These are phyloP conservation scores for Ellobium chinense DNA, from an alignment of 2,888 invertebrate species.

Conservation along the genomic window DNA sequence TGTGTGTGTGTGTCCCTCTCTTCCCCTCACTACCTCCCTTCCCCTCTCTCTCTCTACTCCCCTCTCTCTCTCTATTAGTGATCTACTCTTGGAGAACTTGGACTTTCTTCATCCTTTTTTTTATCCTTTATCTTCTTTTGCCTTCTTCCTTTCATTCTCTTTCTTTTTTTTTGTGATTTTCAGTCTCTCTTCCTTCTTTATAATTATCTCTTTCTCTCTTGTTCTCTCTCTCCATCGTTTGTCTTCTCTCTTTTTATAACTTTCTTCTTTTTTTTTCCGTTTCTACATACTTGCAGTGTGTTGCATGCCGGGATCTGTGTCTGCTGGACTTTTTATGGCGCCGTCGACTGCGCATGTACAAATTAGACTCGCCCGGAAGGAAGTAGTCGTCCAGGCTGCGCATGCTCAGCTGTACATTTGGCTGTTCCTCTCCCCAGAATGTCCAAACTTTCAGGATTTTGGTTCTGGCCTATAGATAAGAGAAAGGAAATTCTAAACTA, in stretches of 20 bases:
- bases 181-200: neutral
- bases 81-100: too few relatives aligned
- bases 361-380: conserved; percentile 49
- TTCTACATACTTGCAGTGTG: conserved; percentile 27
- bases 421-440: conserved; percentile 88
- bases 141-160: neutral
- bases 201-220: neutral
- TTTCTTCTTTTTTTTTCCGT: neutral
- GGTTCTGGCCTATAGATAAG: conserved; percentile 29
- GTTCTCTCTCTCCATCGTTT: neutral
- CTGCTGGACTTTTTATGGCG: conserved; percentile 47
- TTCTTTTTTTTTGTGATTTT: neutral
- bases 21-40: neutral
- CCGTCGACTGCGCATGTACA: conserved; percentile 53
- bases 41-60: conserved; percentile 17
- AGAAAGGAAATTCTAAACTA: neutral
- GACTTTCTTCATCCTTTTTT: too few relatives aligned
- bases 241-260: neutral
- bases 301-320: conserved; percentile 16
- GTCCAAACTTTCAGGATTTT: conserved; percentile 83
- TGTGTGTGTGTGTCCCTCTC: neutral
- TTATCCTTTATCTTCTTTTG: neutral
- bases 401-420: conserved; percentile 81
- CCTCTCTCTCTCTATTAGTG: neutral
- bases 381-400: conserved; percentile 66